phyloP scores from a whole-genome alignment of 1,140 invertebrate genomes.

The Drosophila serrata region DNA sequence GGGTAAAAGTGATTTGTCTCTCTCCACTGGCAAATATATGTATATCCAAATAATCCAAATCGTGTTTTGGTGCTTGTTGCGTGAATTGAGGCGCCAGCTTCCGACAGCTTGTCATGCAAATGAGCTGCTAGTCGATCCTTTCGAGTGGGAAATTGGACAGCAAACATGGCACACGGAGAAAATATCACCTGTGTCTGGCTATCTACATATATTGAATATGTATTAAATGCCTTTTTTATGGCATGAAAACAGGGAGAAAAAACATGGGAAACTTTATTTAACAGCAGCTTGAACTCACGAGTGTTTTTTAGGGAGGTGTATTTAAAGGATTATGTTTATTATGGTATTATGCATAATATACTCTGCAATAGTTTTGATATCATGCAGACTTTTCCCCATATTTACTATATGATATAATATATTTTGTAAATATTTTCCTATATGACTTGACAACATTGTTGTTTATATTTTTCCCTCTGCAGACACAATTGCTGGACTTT shows the following conservation, averaged over 20 bases:
- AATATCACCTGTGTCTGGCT: constrained; percentile 1
- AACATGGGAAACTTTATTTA: background rate
- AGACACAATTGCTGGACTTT: constrained; percentile 43
- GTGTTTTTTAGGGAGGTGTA: background rate
- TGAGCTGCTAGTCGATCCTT: constrained; percentile 55
- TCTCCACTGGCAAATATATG: constrained; percentile 47
- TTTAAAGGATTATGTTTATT: background rate
- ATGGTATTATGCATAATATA: no score
- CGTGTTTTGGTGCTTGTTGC: constrained; percentile 65
- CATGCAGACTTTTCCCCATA: background rate
- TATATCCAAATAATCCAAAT: constrained; percentile 41
- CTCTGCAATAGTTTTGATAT: no score
- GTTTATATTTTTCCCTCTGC: background rate
- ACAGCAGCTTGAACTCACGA: background rate
- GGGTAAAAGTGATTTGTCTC: constrained; percentile 65
- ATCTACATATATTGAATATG: constrained; percentile 9
- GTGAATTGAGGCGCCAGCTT: constrained; percentile 65
- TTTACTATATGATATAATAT: background rate
- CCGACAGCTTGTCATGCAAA: constrained; percentile 79
- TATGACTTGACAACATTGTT: background rate
- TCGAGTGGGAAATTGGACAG: constrained; percentile 33
- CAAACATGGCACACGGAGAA: constrained; percentile 36
- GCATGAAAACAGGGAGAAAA: background rate
- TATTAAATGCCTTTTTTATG: background rate
- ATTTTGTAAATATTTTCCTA: background rate